phyloP scores from a whole-genome alignment of 2,113 vertebrate genomes.

The Pomatostomus ruficeps region DNA sequence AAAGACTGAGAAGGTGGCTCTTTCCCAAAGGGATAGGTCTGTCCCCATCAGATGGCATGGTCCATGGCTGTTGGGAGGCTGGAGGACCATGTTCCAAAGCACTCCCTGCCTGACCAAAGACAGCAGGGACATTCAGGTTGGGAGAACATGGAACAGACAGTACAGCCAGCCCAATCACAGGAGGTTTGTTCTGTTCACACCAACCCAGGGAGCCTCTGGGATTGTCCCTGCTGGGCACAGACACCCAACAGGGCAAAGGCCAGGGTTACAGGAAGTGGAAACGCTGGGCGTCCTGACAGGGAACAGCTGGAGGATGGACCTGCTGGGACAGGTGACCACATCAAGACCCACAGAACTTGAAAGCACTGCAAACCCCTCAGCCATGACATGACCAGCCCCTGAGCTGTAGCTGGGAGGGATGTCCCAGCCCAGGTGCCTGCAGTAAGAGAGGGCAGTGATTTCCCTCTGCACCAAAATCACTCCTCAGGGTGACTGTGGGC shows the following conservation, averaged over 20 bases:
- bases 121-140: neutral
- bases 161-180: neutral
- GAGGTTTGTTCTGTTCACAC: neutral
- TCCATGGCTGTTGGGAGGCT: neutral
- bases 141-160: neutral
- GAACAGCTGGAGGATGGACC: neutral
- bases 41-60: fast-evolving
- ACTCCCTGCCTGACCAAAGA: neutral
- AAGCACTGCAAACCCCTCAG: neutral
- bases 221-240: neutral
- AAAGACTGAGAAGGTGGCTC: neutral
- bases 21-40: neutral
- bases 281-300: neutral
- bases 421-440: neutral
- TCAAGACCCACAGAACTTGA: neutral
- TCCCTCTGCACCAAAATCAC: neutral
- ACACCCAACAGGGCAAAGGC: neutral
- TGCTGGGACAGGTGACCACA: neutral
- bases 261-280: fast-evolving
- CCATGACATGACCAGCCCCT: fast-evolving
- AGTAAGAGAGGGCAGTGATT: neutral
- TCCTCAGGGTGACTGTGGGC: fast-evolving
- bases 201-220: neutral
- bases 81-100: neutral
- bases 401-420: neutral